Base-by-base conservation (phyloP, 1,140 invertebrate species). In the Leptinotarsa undecemlineata region DNA sequence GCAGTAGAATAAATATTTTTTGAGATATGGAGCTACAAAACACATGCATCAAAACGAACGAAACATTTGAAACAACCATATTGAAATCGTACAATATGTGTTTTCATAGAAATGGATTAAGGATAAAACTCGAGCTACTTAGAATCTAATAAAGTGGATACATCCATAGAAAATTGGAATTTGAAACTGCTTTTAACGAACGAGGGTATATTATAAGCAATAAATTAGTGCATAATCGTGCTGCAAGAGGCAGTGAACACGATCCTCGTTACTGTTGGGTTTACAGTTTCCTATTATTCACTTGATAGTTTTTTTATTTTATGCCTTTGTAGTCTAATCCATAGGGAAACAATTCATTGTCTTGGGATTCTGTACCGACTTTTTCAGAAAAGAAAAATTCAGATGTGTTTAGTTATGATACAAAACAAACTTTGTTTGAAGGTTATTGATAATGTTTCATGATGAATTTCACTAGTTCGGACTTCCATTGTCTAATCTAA, bases 161-260 rank as follows among this genome's bases (percentile, higher is more conserved):
- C 5, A 17, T 19, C 51, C 17, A 19, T 1, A 57, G 2, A 8
- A 57, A 57, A 57, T 19, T 57, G 51, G 51, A 19, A 57, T 57
- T 17, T 57, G n/a, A 57, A 57, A 57, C 51, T 57, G 51, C 15
- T 15, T 17, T 15, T n/a, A 15, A n/a, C 51, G 51, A 15, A 57
- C 8, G 33, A 42, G 51, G 15, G 51, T 17, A 57, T n/a, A 67
- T 67, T 67, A 26, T 23, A 14, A 42, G 19, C n/a, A 19, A 67
- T 67, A 67, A 67, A 67, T 67, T 67, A 23, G 15, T 17, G 64
- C 42, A 67, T 33, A 67, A 67, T 67, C 11, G 64, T 21, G 64
- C 64, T 42, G 64, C 64, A 67, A 15, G 64, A 19, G 14, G 17
- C n/a, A 26, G 8, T 17, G 19, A 26, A 42, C 14, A 26, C 21